Base-by-base conservation (phyloP, 2,113 vertebrate species). In the Rhinopomastus cyanomelas region DNA sequence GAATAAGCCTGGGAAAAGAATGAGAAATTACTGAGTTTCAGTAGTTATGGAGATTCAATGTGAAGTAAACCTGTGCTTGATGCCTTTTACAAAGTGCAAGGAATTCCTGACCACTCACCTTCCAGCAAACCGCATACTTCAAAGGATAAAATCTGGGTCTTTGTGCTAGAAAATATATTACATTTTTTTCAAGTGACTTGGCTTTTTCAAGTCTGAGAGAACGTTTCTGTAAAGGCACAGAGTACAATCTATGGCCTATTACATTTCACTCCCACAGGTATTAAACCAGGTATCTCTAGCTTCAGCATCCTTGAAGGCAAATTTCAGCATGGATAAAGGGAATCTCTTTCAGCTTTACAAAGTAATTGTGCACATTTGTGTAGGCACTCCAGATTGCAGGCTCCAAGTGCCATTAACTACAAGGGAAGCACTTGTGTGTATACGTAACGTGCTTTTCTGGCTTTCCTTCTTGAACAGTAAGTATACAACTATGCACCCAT, bases 351-450 rank as follows among this genome's bases (percentile, higher is more conserved):
- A 77, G 65, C 56, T 85, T 92, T 83, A 87, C 64, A 56, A 81
- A 93, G 83, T 85, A 79, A 88, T 93, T 88, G 83, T 71, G 53
- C 29, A 49, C 64, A 61, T 87, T 87, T 89, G 71, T 56, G 75
- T 83, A 91, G 53, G n/a, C 57, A 44, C 53, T 89, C 61, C 85
- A 94, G 65, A 75, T 6, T 92, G 78, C 60, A 83, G 76, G 30
- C 49, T 93, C 53, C 72, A 78, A 95, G 81, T 79, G 82, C 92
- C 85, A 65, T 95, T 95, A 90, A 90, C 90, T 92, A 74, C 30
- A 34, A 85, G 67, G 49, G 72, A 86, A 51, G 68, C 67, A 68
- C 88, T 95, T 77, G 17, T 81, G 65, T 86, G 29, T 80, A 51
- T 61, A 84, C 34, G 88, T 77, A 65, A 90, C 81, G 79, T 80